Conservation (phyloP, 2,888 invertebrate genomes). For the Ganaspis brasiliensis region DNA sequence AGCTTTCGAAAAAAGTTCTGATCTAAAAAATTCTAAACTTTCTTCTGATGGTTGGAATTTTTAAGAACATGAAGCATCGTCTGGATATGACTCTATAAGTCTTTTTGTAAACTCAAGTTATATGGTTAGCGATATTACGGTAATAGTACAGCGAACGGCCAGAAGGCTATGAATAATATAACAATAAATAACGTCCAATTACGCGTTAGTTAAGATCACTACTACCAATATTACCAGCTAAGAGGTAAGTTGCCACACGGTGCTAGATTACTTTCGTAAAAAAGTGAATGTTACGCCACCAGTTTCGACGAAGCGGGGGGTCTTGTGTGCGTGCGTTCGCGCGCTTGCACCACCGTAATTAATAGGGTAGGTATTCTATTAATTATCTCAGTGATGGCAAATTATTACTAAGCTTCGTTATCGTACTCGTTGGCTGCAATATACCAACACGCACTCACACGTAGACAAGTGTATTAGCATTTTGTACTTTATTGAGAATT, state of each 20-base stretch:
- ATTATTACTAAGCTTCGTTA: slow-evolving; percentile 45
- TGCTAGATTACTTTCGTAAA: slow-evolving; percentile 42
- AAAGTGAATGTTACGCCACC: slow-evolving; percentile 33
- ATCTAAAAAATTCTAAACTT: no score
- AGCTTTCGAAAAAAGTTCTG: no score
- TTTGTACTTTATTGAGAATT: not conserved
- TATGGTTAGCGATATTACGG: slow-evolving; percentile 17
- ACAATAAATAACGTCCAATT: slow-evolving; percentile 42
- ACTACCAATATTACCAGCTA: slow-evolving; percentile 30
- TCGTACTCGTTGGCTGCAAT: slow-evolving; percentile 4
- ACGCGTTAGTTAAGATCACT: slow-evolving; percentile 39
- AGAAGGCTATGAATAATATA: slow-evolving; percentile 29
- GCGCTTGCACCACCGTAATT: slow-evolving; percentile 47
- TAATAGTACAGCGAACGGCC: slow-evolving; percentile 12
- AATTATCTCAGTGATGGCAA: slow-evolving; percentile 49
- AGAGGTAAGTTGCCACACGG: slow-evolving; percentile 5
- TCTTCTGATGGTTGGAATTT: no score
- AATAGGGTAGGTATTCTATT: slow-evolving; percentile 53
- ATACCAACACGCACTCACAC: not conserved
- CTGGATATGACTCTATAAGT: no score
- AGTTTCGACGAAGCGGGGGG: slow-evolving; percentile 38
- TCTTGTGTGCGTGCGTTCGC: slow-evolving; percentile 22
- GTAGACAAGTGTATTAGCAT: not conserved
- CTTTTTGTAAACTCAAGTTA: slow-evolving; percentile 1
- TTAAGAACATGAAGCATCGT: no score